Base-by-base conservation (phyloP, 2,888 invertebrate species). In the Atrina japonica region DNA sequence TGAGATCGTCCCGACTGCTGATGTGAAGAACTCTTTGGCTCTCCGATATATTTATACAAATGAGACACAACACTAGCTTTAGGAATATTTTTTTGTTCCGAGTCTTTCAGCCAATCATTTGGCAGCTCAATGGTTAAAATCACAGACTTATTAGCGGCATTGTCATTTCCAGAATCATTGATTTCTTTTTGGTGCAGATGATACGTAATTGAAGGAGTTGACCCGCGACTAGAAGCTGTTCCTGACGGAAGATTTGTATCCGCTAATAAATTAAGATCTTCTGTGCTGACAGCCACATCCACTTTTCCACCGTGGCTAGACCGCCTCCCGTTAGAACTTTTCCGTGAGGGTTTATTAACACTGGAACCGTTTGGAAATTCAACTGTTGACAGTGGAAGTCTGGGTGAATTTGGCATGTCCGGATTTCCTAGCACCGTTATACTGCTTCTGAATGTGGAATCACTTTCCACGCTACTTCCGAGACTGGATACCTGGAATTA, bases 381-480 rank as follows among this genome's bases (percentile, higher is more conserved):
- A n/a, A n/a, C n/a, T n/a, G n/a, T n/a, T n/a, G n/a, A n/a, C n/a
- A n/a, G n/a, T 25, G 11, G 30, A 14, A 45, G 18, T 25, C 30
- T 53, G 5, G 60, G 53, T 18, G 53, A 35, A 14, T 6, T 11
- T 35, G 60, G 66, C 43, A 61, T 52, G 49, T 49, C 43, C 16
- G 56, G 58, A 25, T 29, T 40, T 0, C 30, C 55, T 16, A 66
- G 45, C 21, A 53, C 61, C 21, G 74, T 76, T 2, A 67, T 40
- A 50, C 76, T 76, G 40, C 77, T 78, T 40, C 66, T 72, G 29
- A 70, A 66, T 6, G 82, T 80, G 52, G 61, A 63, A 21, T 75
- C 77, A 65, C 82, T 81, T 30, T 82, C 82, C 25, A 65, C 60
- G 53, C 82, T 82, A 41, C 80, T 80, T 11, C 80, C 80, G 16